A percentile compares a stretch with the other conserved stretches of the same genome.
These are phyloP conservation scores for Formica selysi DNA, from an alignment of 1,140 invertebrate genomes.

Conservation along the genomic window DNA sequence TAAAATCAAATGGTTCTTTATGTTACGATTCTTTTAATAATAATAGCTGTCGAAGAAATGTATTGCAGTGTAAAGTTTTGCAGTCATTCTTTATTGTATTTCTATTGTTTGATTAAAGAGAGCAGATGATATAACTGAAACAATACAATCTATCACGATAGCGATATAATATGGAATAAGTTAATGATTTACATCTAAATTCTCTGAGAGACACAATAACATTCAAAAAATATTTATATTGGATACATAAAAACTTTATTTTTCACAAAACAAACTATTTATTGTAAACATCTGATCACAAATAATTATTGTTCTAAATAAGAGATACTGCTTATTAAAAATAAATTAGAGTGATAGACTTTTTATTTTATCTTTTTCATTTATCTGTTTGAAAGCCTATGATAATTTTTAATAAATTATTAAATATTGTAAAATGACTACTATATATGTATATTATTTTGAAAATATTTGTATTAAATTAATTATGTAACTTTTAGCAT, in stretches of 20 bases:
- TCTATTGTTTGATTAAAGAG: background rate
- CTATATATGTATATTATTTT: background rate
- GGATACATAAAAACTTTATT: background rate
- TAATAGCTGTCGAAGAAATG: background rate
- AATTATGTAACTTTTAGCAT: background rate
- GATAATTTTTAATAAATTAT: background rate
- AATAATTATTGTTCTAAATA: background rate
- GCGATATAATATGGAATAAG: background rate
- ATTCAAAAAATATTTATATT: background rate
- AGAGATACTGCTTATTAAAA: conserved; percentile 4
- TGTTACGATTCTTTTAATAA: background rate
- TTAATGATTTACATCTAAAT: background rate
- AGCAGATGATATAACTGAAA: background rate
- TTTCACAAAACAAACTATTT: background rate
- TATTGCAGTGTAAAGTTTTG: background rate
- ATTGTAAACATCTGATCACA: background rate
- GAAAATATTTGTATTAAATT: background rate
- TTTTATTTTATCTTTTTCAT: conserved; percentile 39
- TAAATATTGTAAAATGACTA: conserved; percentile 1
- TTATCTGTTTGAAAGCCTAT: conserved; percentile 13
- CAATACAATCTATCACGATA: background rate
- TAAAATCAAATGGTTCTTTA: background rate
- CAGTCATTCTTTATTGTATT: background rate
- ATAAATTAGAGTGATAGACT: conserved; percentile 15
- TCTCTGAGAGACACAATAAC: background rate